Percentiles rank a stretch among this genome's conserved stretches.
These are phyloP conservation scores for Muraenolepis orangiensis DNA, from an alignment of 2,797 vertebrate genomes.

Conservation along the genomic window DNA sequence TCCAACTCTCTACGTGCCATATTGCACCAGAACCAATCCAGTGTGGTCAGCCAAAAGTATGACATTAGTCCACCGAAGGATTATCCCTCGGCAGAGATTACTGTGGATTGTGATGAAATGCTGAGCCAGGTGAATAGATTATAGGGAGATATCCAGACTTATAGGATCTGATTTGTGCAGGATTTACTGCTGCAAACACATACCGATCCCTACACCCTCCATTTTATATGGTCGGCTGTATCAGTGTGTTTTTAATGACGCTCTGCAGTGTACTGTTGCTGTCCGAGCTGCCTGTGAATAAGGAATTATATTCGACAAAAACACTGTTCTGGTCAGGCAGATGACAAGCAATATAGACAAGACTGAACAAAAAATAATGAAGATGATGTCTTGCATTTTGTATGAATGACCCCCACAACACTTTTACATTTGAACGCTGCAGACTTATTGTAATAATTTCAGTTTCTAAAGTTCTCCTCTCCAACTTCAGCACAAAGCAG, in stretches of 20 bases:
- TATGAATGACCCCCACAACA: background rate
- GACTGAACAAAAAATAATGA: background rate
- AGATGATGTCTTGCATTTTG: background rate
- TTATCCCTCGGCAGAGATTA: background rate
- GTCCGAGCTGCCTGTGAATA: no score
- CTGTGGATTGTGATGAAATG: constrained; percentile 19
- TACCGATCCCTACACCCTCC: background rate
- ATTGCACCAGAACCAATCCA: background rate
- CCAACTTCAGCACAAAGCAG: background rate
- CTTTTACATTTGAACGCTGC: background rate
- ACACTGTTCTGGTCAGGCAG: no score
- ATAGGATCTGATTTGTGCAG: background rate
- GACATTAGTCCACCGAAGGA: background rate
- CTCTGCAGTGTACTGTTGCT: no score
- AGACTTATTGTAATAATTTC: no score
- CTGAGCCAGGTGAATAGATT: constrained; percentile 16
- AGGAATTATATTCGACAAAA: background rate
- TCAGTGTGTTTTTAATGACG: background rate
- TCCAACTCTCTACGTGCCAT: background rate
- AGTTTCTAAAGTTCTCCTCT: background rate
- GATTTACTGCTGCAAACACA: background rate
- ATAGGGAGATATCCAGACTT: constrained; percentile 3
- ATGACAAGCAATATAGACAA: background rate
- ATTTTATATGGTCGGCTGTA: background rate
- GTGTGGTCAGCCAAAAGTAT: background rate